A percentile compares a stretch with the other conserved stretches of the same genome.
Evolutionary conservation across 2,113 vertebrate species (phyloP).

Genomic region (Acrocephalus arundinaceus): DNA sequence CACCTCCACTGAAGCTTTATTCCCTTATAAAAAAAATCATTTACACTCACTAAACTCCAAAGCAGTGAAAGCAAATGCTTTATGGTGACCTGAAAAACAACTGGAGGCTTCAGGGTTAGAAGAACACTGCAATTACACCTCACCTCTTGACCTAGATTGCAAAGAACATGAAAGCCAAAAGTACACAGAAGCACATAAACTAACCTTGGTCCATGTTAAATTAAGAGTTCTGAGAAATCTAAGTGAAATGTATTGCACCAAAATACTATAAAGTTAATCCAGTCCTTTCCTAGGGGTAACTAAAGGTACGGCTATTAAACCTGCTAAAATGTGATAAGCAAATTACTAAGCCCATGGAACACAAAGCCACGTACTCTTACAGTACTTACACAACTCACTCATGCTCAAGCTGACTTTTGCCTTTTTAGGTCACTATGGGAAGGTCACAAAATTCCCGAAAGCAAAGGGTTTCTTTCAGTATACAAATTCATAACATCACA

Average conservation of each 20-base stretch:
- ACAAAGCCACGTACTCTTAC: background rate
- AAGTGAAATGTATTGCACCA: background rate
- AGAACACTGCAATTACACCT: constrained; percentile 18
- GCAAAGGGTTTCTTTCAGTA: background rate
- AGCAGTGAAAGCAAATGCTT: constrained; percentile 26
- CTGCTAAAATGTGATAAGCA: background rate
- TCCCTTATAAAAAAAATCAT: background rate
- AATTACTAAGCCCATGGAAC: background rate
- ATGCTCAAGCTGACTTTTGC: background rate
- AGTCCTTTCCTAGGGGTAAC: background rate
- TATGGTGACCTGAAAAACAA: constrained; percentile 22
- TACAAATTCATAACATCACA: background rate
- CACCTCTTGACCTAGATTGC: constrained; percentile 44
- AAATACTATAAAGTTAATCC: background rate
- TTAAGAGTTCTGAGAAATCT: background rate
- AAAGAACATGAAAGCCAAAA: background rate
- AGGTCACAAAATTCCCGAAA: background rate
- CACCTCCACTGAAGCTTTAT: background rate
- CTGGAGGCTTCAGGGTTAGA: background rate
- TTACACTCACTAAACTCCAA: background rate
- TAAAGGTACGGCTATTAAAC: background rate
- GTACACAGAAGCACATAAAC: background rate
- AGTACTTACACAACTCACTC: background rate
- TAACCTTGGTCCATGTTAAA: background rate
- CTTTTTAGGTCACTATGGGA: background rate